These are phyloP conservation scores for Flexamia atlantica DNA, from an alignment of 2,888 invertebrate genomes.

Conservation along the genomic window DNA sequence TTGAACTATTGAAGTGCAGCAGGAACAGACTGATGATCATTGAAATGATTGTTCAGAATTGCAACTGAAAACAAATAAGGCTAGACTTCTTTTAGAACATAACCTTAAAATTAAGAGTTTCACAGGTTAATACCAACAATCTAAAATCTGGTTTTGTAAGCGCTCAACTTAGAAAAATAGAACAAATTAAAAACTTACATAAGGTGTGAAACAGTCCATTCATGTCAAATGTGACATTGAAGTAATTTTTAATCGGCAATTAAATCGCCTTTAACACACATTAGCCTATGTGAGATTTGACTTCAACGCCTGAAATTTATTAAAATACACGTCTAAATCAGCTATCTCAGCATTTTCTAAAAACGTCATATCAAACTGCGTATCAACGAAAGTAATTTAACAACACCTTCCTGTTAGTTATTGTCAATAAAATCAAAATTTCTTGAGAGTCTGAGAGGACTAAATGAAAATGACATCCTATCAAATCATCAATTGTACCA, in stretches of 20 bases:
- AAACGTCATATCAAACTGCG: neutral
- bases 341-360: neutral
- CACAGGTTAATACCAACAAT: neutral
- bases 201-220: neutral
- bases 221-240: neutral
- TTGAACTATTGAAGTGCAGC: neutral
- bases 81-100: neutral
- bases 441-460: neutral
- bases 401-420: neutral
- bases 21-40: neutral
- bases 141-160: neutral
- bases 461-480: conserved; percentile 5
- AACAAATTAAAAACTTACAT: neutral
- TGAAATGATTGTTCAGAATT: neutral
- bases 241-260: conserved; percentile 6
- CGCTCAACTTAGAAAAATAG: neutral
- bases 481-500: neutral
- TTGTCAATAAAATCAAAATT: neutral
- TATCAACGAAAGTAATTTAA: neutral
- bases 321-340: neutral
- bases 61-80: neutral
- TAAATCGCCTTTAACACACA: neutral
- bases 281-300: neutral
- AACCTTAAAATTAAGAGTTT: conserved; percentile 15
- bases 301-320: neutral